Conservation (phyloP, 2,888 invertebrate genomes). For the Sinodicranocentrus sp. region DNA sequence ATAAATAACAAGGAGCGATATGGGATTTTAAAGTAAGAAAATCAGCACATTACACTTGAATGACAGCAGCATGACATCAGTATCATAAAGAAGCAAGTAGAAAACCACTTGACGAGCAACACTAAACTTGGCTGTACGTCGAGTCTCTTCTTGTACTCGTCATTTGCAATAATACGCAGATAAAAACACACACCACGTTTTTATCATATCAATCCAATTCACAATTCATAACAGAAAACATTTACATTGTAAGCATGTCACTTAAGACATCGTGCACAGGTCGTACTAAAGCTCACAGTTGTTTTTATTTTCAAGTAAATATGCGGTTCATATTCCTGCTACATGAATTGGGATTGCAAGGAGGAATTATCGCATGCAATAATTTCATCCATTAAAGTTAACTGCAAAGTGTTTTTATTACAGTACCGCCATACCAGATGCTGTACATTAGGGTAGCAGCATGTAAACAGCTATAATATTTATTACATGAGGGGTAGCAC, state of each 20-base stretch:
- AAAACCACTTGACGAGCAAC: neutral
- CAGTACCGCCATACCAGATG: neutral
- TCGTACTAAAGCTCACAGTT: neutral
- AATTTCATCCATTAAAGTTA: constrained; percentile 20
- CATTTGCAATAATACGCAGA: neutral
- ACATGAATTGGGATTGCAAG: constrained; percentile 1
- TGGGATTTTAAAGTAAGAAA: neutral
- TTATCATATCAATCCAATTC: neutral
- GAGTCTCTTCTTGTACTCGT: neutral
- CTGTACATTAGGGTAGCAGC: neutral
- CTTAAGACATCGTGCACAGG: neutral
- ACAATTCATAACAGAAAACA: neutral
- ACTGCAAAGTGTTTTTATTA: constrained; percentile 15
- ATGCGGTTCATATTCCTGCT: too few species aligned
- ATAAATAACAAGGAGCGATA: too few species aligned
- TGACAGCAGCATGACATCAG: constrained; percentile 17
- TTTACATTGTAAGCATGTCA: neutral
- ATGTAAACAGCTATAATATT: neutral
- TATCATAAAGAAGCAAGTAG: neutral
- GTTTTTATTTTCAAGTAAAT: neutral
- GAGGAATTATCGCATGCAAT: constrained; percentile 19
- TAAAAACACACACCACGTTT: neutral
- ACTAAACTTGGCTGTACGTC: neutral
- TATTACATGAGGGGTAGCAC: neutral
- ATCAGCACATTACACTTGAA: constrained; percentile 2